phyloP scores from a whole-genome alignment of 2,888 invertebrate genomes.

The Latrodectus elegans region DNA sequence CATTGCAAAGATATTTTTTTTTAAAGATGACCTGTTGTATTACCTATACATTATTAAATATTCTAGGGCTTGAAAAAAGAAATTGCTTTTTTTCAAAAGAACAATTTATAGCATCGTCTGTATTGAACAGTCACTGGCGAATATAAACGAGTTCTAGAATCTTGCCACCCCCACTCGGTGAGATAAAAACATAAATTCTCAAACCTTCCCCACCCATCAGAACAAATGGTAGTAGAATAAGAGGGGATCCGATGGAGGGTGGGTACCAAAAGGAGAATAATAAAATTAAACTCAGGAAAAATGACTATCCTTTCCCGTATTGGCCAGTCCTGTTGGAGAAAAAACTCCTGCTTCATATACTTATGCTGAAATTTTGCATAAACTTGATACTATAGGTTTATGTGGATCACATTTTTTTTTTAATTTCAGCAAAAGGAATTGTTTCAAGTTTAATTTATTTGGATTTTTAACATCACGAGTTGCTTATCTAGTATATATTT shows the following conservation, averaged over 20 bases:
- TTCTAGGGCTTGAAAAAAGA: too few relatives aligned
- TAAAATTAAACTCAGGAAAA: conserved; percentile 63
- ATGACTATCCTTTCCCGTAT: conserved; percentile 65
- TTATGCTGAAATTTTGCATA: conserved; percentile 3
- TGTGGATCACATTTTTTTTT: neutral
- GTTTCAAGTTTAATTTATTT: too few relatives aligned
- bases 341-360: neutral
- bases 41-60: too few relatives aligned
- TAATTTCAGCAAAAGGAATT: too few relatives aligned
- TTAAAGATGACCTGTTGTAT: too few relatives aligned
- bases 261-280: conserved; percentile 49
- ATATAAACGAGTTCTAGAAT: conserved; percentile 5
- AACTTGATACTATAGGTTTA: neutral
- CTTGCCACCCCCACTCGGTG: neutral
- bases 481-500: too few relatives aligned
- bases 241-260: conserved; percentile 10
- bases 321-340: conserved; percentile 15
- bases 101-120: too few relatives aligned
- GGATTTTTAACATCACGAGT: too few relatives aligned
- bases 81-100: too few relatives aligned
- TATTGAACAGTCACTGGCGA: neutral
- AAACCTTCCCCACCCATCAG: conserved; percentile 48
- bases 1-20: too few relatives aligned
- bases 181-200: conserved; percentile 43
- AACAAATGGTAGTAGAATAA: neutral